A percentile compares a stretch with the other conserved stretches of the same genome.
Conservation (phyloP, 2,797 vertebrate genomes). For the Acrossocheilus fasciatus region DNA sequence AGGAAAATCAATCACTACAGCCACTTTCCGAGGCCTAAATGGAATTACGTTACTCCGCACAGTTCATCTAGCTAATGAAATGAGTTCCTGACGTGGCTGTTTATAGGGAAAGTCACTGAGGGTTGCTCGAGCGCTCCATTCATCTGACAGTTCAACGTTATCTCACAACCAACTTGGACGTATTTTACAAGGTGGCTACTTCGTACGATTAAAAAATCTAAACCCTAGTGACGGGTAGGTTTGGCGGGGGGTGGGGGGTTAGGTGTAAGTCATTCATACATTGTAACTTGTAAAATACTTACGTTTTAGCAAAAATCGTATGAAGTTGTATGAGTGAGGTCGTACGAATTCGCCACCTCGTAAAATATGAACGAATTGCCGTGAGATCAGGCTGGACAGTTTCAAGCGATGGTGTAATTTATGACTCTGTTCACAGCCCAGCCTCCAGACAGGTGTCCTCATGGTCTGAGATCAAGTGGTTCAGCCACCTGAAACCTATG, state of each 20-base stretch:
- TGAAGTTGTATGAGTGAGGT: too few species aligned
- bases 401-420: neutral
- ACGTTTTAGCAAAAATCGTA: too few species aligned
- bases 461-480: slow-evolving; percentile 74
- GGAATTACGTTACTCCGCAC: slow-evolving; percentile 15
- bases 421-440: neutral
- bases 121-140: neutral
- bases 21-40: slow-evolving; percentile 13
- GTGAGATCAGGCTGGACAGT: too few species aligned
- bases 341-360: too few species aligned
- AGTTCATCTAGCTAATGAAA: slow-evolving; percentile 52
- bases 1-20: slow-evolving; percentile 42
- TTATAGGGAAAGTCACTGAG: neutral
- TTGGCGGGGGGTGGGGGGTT: too few species aligned
- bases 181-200: too few species aligned
- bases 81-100: slow-evolving; percentile 22
- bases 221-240: too few species aligned
- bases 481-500: slow-evolving; percentile 77
- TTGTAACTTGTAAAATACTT: too few species aligned
- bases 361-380: too few species aligned
- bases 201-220: too few species aligned
- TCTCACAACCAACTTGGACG: too few species aligned
- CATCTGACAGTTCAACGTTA: neutral
- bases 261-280: too few species aligned
- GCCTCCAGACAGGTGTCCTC: slow-evolving; percentile 58